phyloP scores from a whole-genome alignment of 2,797 vertebrate species.

The Myotis findleyi region DNA sequence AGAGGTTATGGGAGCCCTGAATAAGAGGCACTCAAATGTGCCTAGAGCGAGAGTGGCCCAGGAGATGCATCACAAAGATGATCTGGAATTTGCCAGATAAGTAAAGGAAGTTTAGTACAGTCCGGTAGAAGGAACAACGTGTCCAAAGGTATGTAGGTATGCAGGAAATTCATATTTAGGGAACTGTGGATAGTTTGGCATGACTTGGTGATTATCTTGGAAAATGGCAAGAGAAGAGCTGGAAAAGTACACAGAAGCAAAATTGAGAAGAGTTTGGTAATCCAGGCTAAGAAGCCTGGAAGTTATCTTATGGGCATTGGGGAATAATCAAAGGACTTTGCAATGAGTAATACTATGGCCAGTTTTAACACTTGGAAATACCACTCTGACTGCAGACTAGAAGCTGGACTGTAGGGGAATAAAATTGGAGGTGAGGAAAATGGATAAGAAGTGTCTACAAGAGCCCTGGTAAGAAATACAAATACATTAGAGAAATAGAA shows the following conservation, averaged over 20 bases:
- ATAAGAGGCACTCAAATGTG: neutral
- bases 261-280: slow-evolving; percentile 49
- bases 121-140: slow-evolving; percentile 15
- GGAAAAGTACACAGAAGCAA: slow-evolving; percentile 67
- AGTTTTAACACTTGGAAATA: slow-evolving; percentile 18
- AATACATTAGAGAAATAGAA: neutral
- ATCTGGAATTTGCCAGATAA: slow-evolving; percentile 68
- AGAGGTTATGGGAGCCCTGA: neutral
- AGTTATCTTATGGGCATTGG: slow-evolving; percentile 31
- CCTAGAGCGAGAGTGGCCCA: neutral
- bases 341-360: neutral
- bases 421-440: neutral
- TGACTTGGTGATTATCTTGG: slow-evolving; percentile 64
- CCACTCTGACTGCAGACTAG: neutral
- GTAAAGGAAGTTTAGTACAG: slow-evolving; percentile 36
- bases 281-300: slow-evolving; percentile 41
- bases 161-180: slow-evolving; percentile 47
- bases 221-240: slow-evolving; percentile 66
- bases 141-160: slow-evolving; percentile 64
- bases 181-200: slow-evolving; percentile 37
- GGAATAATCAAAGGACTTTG: slow-evolving; percentile 4
- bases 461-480: neutral
- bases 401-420: neutral
- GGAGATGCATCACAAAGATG: neutral
- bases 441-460: neutral